Evolutionary conservation across 2,797 vertebrate genomes (phyloP).

Genomic region (Echiichthys vipera): DNA sequence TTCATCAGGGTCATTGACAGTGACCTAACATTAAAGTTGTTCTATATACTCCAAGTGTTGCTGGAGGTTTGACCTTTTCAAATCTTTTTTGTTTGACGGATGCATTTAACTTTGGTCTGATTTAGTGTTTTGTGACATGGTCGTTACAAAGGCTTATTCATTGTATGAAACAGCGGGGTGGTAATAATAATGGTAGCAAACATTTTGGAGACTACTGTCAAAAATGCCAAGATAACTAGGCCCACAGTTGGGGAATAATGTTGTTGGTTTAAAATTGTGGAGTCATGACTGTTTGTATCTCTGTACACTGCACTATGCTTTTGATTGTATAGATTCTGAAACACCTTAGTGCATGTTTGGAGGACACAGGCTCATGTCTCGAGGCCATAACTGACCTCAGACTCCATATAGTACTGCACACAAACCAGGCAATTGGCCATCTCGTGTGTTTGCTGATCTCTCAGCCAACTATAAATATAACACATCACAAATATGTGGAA

Average conservation of each 20-base stretch:
- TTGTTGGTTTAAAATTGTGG: not conserved
- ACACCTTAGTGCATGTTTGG: slow-evolving; percentile 14
- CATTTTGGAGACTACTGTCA: not conserved
- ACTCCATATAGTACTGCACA: slow-evolving; percentile 20
- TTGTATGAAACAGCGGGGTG: not conserved
- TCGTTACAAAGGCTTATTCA: not conserved
- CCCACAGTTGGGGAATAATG: not conserved
- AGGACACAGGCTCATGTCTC: slow-evolving; percentile 24
- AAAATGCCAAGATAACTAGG: not conserved
- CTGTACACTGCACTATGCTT: not conserved
- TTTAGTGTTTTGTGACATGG: slow-evolving; percentile 10
- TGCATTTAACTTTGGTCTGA: slow-evolving; percentile 23
- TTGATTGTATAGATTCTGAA: not conserved
- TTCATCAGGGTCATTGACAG: too few species aligned
- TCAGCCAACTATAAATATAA: not conserved
- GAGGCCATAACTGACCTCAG: slow-evolving; percentile 14
- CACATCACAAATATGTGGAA: slow-evolving; percentile 4
- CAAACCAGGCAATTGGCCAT: slow-evolving; percentile 20
- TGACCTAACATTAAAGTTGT: too few species aligned
- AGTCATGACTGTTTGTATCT: slow-evolving; percentile 6
- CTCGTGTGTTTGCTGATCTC: slow-evolving; percentile 9
- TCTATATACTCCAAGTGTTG: too few species aligned
- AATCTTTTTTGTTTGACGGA: slow-evolving; percentile 19
- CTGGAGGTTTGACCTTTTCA: too few species aligned
- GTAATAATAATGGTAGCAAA: not conserved